These are phyloP conservation scores for Colossoma macropomum DNA, from an alignment of 2,113 vertebrate genomes.

Conservation along the genomic window DNA sequence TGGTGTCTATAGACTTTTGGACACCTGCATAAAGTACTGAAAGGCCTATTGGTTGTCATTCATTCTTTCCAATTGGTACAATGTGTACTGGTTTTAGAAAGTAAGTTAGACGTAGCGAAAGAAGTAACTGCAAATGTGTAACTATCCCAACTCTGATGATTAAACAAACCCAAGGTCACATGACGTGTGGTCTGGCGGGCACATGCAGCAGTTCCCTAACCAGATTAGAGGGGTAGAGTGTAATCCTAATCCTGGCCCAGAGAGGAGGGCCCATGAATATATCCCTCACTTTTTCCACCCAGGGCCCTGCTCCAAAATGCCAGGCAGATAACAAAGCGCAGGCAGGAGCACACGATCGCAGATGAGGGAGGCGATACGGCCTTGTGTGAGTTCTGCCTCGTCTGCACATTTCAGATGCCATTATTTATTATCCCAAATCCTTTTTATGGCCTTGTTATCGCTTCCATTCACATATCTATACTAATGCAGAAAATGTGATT, in stretches of 20 bases:
- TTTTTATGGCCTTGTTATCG: conserved; percentile 66
- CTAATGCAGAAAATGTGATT: conserved; percentile 62
- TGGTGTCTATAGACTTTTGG: no score
- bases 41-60: no score
- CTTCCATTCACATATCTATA: conserved; percentile 63
- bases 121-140: no score
- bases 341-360: conserved; percentile 52
- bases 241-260: conserved; percentile 30
- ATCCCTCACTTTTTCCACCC: conserved; percentile 58
- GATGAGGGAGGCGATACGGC: conserved; percentile 59
- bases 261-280: conserved; percentile 37
- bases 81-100: no score
- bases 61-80: no score
- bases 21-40: no score
- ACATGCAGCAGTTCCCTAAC: conserved; percentile 38
- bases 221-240: conserved; percentile 34
- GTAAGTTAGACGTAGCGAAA: no score
- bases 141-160: not conserved
- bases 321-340: conserved; percentile 53
- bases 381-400: conserved; percentile 59
- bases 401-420: conserved; percentile 59
- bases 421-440: conserved; percentile 64
- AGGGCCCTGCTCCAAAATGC: conserved; percentile 53
- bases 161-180: conserved; percentile 20
- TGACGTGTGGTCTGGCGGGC: conserved; percentile 24